These are phyloP conservation scores for Adrianichthys oophorus DNA, from an alignment of 2,797 vertebrate species.

Conservation along the genomic window DNA sequence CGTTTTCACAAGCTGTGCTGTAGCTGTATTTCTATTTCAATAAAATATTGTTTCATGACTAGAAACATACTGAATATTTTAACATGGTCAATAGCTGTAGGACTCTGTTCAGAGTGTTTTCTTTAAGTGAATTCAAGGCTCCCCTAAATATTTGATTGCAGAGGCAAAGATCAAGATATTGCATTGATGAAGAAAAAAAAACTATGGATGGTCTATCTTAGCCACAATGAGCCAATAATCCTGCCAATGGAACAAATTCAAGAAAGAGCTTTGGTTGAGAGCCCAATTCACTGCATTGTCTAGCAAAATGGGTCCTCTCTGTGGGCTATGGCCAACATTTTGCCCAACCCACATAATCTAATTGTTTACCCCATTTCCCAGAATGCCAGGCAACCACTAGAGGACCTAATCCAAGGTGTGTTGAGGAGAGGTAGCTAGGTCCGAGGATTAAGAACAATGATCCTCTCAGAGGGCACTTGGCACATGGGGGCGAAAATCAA, in stretches of 20 bases:
- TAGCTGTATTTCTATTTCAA: slow-evolving; percentile 32
- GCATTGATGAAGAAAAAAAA: slow-evolving; percentile 2
- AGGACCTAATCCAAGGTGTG: slow-evolving; percentile 72
- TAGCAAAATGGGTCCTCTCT: slow-evolving; percentile 56
- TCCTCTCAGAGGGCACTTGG: slow-evolving; percentile 72
- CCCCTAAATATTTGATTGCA: slow-evolving; percentile 40
- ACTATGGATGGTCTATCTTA: slow-evolving; percentile 48
- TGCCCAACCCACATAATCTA: slow-evolving; percentile 74
- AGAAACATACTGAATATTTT: slow-evolving; percentile 38
- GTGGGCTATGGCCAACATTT: slow-evolving; percentile 59
- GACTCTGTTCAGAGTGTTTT: slow-evolving; percentile 40
- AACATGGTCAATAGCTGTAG: slow-evolving; percentile 46
- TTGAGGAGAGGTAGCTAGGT: slow-evolving; percentile 72
- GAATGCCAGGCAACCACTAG: slow-evolving; percentile 52
- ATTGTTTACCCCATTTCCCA: slow-evolving; percentile 76
- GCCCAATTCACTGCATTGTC: slow-evolving; percentile 59
- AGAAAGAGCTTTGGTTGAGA: slow-evolving; percentile 61
- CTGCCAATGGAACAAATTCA: slow-evolving; percentile 58
- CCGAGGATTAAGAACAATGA: slow-evolving; percentile 77
- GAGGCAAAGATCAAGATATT: slow-evolving; percentile 14
- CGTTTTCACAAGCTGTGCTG: slow-evolving; percentile 13
- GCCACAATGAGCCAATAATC: slow-evolving; percentile 45
- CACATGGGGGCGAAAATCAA: slow-evolving; percentile 69
- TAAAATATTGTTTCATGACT: slow-evolving; percentile 45
- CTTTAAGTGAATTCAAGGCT: slow-evolving; percentile 42